Evolutionary conservation across 2,797 vertebrate species (phyloP), one percentile per base, ranked within the genome.

Genomic region (Sebastes vulpes): DNA sequence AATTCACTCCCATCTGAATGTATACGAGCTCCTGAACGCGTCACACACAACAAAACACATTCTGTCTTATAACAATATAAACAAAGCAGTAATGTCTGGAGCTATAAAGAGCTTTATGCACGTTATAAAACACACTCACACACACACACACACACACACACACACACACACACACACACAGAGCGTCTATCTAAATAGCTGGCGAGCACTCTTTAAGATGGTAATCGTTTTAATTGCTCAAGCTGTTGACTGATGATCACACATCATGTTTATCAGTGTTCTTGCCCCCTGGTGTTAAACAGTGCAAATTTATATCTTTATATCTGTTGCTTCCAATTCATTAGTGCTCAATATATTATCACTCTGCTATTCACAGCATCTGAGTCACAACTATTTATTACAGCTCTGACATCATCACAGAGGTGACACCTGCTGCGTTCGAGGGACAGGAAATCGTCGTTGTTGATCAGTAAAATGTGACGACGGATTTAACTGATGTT

Each of bases 151-250:
- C 29, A 64, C 69, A 52, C 72, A 48, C 18, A 52, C 42, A n/a
- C 54, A 53, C 31, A 59, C 32, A 32, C 54, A 32, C 29, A 64
- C 69, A 52, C 18, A 52, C 42, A n/a, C 54, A 53, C 7, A 18
- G 31, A 23, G 53, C 54, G 9, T 67, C 42, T 31, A 14, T 86
- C 61, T 72, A 64, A 78, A 81, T 70, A 66, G 77, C 84, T 84
- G 3, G 65, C 11, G 1, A 87, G 60, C 63, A 84, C 78, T 59
- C 75, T 87, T 82, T 72, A 84, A 79, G 79, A 89, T 79, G 83
- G 16, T 88, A 86, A 89, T 89, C 81, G 84, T 8, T 81, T 86
- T 89, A 81, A 88, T 88, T 89, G 81, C 72, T 57, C 57, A 38
- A 81, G 81, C 85, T 86, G 83, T 84, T 86, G 83, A 85, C 76